A percentile compares a stretch with the other conserved stretches of the same genome.
Conservation (phyloP, 2,888 invertebrate species). For the Yponomeuta malinellus region DNA sequence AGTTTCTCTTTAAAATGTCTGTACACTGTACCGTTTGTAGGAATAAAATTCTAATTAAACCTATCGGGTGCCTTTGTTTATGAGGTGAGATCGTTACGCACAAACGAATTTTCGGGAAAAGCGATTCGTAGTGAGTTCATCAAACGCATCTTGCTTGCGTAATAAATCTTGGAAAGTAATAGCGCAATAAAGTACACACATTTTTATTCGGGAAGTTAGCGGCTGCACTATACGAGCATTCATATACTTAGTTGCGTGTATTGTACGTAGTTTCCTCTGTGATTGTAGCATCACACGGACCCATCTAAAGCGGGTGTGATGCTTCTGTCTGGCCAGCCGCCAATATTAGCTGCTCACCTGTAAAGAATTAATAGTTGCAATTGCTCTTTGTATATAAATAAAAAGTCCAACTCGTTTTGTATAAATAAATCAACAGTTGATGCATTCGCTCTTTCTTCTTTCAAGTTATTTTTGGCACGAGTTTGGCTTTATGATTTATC, state of each 20-base stretch:
- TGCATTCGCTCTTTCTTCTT: neutral
- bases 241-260: neutral
- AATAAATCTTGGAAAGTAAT: neutral
- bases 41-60: neutral
- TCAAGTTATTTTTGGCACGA: neutral
- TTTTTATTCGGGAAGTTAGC: neutral
- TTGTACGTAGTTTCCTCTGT: neutral
- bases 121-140: neutral
- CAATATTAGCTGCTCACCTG: slow-evolving; percentile 64
- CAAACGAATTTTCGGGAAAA: neutral
- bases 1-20: slow-evolving; percentile 17
- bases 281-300: neutral
- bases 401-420: slow-evolving; percentile 4
- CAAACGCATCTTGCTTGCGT: neutral
- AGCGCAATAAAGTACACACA: neutral
- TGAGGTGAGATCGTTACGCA: neutral
- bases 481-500: neutral
- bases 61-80: neutral
- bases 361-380: slow-evolving; percentile 45
- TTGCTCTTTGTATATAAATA: slow-evolving; percentile 19
- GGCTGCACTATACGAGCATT: neutral
- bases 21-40: neutral
- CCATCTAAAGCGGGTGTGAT: slow-evolving; percentile 44
- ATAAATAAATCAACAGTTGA: slow-evolving; percentile 1
- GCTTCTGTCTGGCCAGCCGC: slow-evolving; percentile 49